A percentile compares a stretch with the other conserved stretches of the same genome.
Evolutionary conservation across 2,888 invertebrate species (phyloP).

Genomic region (Agriopis marginaria): DNA sequence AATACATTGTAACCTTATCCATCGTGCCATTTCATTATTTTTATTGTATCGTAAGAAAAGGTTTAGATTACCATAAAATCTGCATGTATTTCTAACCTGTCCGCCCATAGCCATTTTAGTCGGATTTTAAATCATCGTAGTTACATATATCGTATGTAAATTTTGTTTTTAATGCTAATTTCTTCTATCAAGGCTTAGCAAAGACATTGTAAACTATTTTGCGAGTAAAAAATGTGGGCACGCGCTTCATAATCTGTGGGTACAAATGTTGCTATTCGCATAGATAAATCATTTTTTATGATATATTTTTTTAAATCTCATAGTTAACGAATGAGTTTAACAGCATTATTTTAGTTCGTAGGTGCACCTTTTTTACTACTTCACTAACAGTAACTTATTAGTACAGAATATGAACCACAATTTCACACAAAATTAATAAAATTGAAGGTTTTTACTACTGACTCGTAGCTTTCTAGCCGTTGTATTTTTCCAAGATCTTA

Average conservation of each 20-base stretch:
- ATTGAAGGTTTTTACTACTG: neutral
- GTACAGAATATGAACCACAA: no score
- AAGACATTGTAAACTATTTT: conserved; percentile 66
- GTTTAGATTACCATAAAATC: conserved; percentile 74
- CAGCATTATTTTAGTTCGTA: no score
- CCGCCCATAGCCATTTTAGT: conserved; percentile 77
- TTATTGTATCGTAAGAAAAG: neutral
- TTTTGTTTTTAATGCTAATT: conserved; percentile 70
- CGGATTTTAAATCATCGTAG: conserved; percentile 51
- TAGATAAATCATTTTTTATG: conserved; percentile 26
- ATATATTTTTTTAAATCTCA: conserved; percentile 16
- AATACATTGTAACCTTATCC: no score
- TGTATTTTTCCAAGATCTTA: neutral
- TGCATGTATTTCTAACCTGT: conserved; percentile 60
- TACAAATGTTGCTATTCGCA: conserved; percentile 40
- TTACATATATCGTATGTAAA: conserved; percentile 8
- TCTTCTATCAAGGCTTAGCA: conserved; percentile 56
- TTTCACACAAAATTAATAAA: no score
- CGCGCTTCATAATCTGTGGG: conserved; percentile 62
- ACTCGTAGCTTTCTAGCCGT: neutral
- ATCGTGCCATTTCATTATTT: no score
- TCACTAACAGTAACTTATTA: no score
- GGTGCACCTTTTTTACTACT: no score
- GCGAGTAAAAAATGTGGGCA: conserved; percentile 74
- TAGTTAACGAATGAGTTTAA: neutral